A percentile compares a stretch with the other conserved stretches of the same genome.
Evolutionary conservation across 2,797 vertebrate genomes (phyloP).

Genomic region (Trachurus trachurus): DNA sequence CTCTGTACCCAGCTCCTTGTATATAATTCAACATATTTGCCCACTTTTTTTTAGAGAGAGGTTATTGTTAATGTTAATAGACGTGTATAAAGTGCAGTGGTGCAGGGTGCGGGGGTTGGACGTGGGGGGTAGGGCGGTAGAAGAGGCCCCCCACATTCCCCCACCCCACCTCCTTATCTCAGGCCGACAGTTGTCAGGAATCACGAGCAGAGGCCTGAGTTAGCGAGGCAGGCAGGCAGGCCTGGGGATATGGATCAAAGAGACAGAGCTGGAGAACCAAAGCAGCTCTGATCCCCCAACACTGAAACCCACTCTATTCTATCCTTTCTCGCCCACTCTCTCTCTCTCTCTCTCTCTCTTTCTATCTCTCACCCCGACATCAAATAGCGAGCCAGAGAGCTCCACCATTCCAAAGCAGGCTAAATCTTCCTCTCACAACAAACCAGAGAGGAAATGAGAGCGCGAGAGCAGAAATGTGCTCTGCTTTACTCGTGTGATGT

Average conservation of each 20-base stretch:
- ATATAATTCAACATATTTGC: slow-evolving; percentile 41
- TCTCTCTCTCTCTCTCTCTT: slow-evolving; percentile 33
- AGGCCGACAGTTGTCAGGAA: slow-evolving; percentile 99
- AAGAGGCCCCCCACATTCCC: slow-evolving; percentile 36
- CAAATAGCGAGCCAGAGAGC: slow-evolving; percentile 84
- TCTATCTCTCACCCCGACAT: slow-evolving; percentile 76
- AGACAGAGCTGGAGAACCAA: slow-evolving; percentile 89
- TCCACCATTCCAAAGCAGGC: slow-evolving; percentile 83
- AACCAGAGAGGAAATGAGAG: slow-evolving; percentile 58
- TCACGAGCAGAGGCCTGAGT: slow-evolving; percentile 96
- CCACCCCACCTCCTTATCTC: slow-evolving; percentile 92
- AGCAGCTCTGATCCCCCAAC: slow-evolving; percentile 93
- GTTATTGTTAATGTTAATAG: slow-evolving; percentile 40
- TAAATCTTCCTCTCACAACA: slow-evolving; percentile 73
- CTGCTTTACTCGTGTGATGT: slow-evolving; percentile 43
- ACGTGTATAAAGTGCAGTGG: slow-evolving; percentile 31
- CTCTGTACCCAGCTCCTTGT: not conserved
- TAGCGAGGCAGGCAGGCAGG: slow-evolving; percentile 90
- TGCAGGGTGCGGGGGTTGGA: slow-evolving; percentile 4
- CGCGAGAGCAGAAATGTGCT: slow-evolving; percentile 38
- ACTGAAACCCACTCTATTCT: slow-evolving; percentile 86
- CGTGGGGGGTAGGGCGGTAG: not conserved
- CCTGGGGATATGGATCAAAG: slow-evolving; percentile 99
- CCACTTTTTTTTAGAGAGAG: slow-evolving; percentile 2
- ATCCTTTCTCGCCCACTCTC: slow-evolving; percentile 75